These are phyloP conservation scores for Eolophus roseicapilla DNA, from an alignment of 2,113 vertebrate species.

Conservation along the genomic window DNA sequence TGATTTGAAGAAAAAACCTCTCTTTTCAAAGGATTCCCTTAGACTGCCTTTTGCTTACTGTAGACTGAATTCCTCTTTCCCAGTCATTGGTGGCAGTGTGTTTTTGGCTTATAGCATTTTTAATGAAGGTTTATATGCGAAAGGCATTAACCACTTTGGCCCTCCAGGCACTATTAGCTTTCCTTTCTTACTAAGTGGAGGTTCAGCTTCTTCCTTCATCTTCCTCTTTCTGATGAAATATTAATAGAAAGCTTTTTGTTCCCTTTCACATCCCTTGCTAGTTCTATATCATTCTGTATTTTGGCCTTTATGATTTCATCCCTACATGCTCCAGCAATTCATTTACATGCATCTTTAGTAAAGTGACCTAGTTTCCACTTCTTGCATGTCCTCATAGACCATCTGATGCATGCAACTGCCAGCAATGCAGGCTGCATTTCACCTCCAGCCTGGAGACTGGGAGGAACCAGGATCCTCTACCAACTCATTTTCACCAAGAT, in stretches of 20 bases:
- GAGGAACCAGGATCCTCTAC: neutral
- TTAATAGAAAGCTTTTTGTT: neutral
- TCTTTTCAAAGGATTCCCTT: neutral
- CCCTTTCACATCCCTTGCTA: neutral
- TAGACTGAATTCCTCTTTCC: neutral
- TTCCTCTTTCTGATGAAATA: neutral
- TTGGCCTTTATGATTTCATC: neutral
- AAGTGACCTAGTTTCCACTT: neutral
- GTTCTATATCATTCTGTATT: neutral
- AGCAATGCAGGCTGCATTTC: neutral
- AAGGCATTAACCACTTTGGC: neutral
- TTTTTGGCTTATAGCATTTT: neutral
- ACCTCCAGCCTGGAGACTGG: neutral
- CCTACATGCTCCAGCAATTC: neutral
- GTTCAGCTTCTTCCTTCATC: neutral
- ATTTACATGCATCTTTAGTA: neutral
- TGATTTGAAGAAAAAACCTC: neutral
- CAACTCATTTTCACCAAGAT: neutral
- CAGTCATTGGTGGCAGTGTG: neutral
- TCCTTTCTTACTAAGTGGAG: neutral
- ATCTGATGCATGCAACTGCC: neutral
- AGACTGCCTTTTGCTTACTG: neutral
- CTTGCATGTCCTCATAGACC: neutral
- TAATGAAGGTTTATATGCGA: neutral
- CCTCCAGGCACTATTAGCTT: neutral